These are phyloP conservation scores for Bombycilla garrulus DNA, from an alignment of 2,113 vertebrate species.

Conservation along the genomic window DNA sequence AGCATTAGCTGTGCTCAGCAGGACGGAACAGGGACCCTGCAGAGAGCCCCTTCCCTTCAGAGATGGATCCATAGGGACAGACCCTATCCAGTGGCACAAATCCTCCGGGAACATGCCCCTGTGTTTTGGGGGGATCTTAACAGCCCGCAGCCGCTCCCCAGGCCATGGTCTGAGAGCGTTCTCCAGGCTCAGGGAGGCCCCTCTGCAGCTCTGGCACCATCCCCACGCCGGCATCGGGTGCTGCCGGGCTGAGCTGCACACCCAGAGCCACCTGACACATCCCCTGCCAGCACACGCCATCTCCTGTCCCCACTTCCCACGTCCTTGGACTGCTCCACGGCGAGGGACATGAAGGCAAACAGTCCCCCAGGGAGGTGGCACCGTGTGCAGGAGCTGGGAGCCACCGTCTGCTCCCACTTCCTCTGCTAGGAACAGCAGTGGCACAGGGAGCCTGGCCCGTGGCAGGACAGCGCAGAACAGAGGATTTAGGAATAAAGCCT, in stretches of 20 bases:
- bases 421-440: neutral
- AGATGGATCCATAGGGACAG: rapidly evolving
- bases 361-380: neutral
- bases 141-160: neutral
- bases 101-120: neutral
- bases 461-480: neutral
- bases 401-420: neutral
- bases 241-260: neutral
- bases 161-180: neutral
- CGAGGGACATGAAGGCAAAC: rapidly evolving
- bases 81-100: neutral
- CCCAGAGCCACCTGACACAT: rapidly evolving
- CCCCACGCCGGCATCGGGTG: rapidly evolving
- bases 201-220: neutral
- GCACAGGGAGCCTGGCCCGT: rapidly evolving
- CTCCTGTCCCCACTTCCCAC: neutral
- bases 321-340: neutral
- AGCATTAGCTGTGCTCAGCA: neutral
- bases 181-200: rapidly evolving
- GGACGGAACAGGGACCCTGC: neutral
- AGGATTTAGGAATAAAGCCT: neutral
- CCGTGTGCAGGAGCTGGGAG: rapidly evolving
- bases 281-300: neutral
- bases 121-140: neutral
- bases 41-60: neutral